Conservation (phyloP, 2,113 vertebrate genomes). For the Hemibates koningsi region DNA sequence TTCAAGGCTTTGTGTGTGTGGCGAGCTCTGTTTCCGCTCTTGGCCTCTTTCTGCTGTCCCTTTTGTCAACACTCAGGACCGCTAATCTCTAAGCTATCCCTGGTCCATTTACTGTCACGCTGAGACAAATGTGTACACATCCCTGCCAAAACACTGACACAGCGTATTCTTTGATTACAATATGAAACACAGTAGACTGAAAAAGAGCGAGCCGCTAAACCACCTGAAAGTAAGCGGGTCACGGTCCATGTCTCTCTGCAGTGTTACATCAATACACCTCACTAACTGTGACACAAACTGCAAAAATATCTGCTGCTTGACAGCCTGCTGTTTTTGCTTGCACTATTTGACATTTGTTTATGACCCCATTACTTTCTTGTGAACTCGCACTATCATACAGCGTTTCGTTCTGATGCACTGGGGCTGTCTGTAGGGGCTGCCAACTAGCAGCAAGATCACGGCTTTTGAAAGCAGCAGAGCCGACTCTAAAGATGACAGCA, state of each 20-base stretch:
- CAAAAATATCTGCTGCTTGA: constrained; percentile 7
- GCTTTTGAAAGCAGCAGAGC: constrained; percentile 75
- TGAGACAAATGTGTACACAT: constrained; percentile 38
- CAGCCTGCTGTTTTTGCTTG: constrained; percentile 22
- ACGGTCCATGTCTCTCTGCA: constrained; percentile 6
- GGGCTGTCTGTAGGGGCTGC: constrained; percentile 43
- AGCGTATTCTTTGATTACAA: constrained; percentile 50
- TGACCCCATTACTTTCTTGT: constrained; percentile 50
- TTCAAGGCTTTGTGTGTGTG: constrained; percentile 58
- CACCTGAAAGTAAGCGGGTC: constrained; percentile 42
- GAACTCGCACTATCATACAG: constrained; percentile 23
- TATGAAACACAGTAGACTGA: constrained; percentile 14
- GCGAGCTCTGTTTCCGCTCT: constrained; percentile 51
- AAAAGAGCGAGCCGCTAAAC: constrained; percentile 7
- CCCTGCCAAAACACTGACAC: constrained; percentile 44
- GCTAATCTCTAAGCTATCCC: constrained; percentile 59
- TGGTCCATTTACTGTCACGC: constrained; percentile 22
- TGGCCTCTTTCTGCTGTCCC: constrained; percentile 21
- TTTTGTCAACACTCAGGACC: constrained; percentile 61
- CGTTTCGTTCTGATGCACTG: constrained; percentile 6
- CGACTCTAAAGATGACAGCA: constrained; percentile 75
- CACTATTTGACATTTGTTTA: constrained; percentile 31
- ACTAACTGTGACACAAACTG: constrained; percentile 8
- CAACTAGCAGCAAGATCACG: constrained; percentile 46
- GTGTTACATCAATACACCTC: constrained; percentile 11